phyloP scores from a whole-genome alignment of 2,888 invertebrate species.

The Pegoplata infirma region DNA sequence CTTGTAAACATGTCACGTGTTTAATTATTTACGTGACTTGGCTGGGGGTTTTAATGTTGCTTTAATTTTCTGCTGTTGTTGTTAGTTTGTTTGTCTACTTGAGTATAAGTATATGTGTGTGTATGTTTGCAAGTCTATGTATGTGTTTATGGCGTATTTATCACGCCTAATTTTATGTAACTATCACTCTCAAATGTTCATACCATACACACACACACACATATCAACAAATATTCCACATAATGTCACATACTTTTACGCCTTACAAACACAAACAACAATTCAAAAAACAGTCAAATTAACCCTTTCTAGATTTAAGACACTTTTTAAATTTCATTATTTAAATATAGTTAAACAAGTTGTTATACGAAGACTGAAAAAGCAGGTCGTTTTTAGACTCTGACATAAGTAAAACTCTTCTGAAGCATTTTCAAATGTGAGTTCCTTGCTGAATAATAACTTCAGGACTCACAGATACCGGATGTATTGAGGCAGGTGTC shows the following conservation, averaged over 20 bases:
- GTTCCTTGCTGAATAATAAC: too few species aligned
- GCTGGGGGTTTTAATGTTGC: constrained; percentile 67
- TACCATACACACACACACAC: constrained; percentile 1
- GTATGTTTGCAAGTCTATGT: too few species aligned
- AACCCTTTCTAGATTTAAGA: too few species aligned
- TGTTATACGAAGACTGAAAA: too few species aligned
- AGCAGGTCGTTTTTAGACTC: too few species aligned
- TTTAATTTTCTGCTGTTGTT: constrained; percentile 10
- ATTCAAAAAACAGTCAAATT: too few species aligned
- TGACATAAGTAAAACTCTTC: too few species aligned
- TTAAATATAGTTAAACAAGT: too few species aligned
- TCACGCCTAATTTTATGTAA: constrained; percentile 59
- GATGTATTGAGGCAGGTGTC: too few species aligned
- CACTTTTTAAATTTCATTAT: too few species aligned
- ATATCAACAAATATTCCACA: constrained; percentile 12
- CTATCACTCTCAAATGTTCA: constrained; percentile 43
- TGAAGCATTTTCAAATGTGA: too few species aligned
- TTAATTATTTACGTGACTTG: constrained; percentile 79
- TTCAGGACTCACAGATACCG: too few species aligned
- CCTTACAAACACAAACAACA: constrained; percentile 20
- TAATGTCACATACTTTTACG: constrained; percentile 40
- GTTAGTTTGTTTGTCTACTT: constrained; percentile 19
- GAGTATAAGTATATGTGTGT: constrained; percentile 1
- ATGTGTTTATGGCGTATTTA: constrained; percentile 16
- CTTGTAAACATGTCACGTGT: constrained; percentile 77